These are phyloP conservation scores for Ptilodon capucinus DNA, from an alignment of 2,888 invertebrate genomes.

Conservation along the genomic window DNA sequence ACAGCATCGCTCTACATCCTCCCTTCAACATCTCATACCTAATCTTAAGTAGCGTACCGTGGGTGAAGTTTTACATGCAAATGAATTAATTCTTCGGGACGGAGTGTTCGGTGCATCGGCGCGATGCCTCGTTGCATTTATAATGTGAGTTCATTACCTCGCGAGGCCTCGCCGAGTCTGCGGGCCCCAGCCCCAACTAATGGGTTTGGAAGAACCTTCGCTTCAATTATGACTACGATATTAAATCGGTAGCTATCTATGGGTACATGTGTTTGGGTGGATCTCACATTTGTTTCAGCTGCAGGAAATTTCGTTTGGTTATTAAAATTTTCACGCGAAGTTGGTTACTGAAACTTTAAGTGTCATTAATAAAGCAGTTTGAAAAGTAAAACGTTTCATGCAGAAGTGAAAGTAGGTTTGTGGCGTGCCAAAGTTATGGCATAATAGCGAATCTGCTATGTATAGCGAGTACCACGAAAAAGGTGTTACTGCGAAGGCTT, in stretches of 20 bases:
- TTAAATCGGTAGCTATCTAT: conserved; percentile 68
- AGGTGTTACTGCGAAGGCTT: neutral
- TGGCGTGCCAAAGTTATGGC: too few relatives aligned
- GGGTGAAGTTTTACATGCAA: conserved; percentile 79
- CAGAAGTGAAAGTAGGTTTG: neutral
- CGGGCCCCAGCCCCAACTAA: conserved; percentile 60
- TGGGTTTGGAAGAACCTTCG: conserved; percentile 77
- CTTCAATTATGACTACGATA: conserved; percentile 77
- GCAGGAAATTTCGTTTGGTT: neutral
- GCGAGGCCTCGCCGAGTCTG: conserved; percentile 61
- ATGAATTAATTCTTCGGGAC: conserved; percentile 81
- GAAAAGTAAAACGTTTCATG: too few relatives aligned
- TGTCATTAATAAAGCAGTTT: too few relatives aligned
- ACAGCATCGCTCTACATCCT: neutral
- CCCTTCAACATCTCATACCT: conserved; percentile 45
- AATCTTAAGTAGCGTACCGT: conserved; percentile 64
- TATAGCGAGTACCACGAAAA: neutral
- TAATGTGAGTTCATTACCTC: conserved; percentile 80
- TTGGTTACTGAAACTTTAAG: too few relatives aligned
- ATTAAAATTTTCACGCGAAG: neutral
- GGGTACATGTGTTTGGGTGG: conserved; percentile 29
- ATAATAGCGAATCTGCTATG: neutral
- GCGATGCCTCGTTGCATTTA: conserved; percentile 81
- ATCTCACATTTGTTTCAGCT: conserved; percentile 13
- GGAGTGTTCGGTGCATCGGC: conserved; percentile 67